These are phyloP conservation scores for Perdita meconis DNA, from an alignment of 2,888 invertebrate species.

Conservation along the genomic window DNA sequence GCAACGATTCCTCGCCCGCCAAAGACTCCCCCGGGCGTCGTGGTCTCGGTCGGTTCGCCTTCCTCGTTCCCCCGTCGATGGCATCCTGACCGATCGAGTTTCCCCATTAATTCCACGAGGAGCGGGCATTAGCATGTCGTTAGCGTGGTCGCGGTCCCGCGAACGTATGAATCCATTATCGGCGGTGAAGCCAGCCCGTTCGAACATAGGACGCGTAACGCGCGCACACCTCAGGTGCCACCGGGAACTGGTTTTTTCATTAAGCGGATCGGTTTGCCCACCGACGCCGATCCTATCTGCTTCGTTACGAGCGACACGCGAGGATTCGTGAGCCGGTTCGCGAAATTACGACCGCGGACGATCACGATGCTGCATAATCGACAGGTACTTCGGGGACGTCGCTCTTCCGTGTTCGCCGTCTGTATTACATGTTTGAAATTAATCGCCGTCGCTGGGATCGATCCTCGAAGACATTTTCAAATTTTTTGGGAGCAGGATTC, in stretches of 20 bases:
- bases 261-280: constrained; percentile 40
- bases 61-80: constrained; percentile 21
- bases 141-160: constrained; percentile 60
- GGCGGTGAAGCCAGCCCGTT: constrained; percentile 27
- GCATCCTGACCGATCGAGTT: constrained; percentile 54
- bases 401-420: constrained; percentile 47
- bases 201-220: constrained; percentile 38
- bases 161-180: constrained; percentile 70
- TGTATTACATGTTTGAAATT: constrained; percentile 41
- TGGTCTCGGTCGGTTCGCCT: constrained; percentile 17
- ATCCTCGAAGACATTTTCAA: neutral
- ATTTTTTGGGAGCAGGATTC: neutral
- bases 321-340: constrained; percentile 50
- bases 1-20: constrained; percentile 25
- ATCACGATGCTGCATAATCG: constrained; percentile 57
- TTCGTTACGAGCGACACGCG: constrained; percentile 65
- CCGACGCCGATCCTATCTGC: constrained; percentile 55
- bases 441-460: constrained; percentile 25
- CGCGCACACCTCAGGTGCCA: constrained; percentile 62
- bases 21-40: constrained; percentile 20
- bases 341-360: constrained; percentile 61
- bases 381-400: constrained; percentile 27
- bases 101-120: constrained; percentile 71
- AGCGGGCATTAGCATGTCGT: constrained; percentile 72
- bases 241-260: constrained; percentile 48